Evolutionary conservation across 2,797 vertebrate genomes (phyloP), one percentile per base, ranked within the genome.

Genomic region (Gadopsis marmoratus): DNA sequence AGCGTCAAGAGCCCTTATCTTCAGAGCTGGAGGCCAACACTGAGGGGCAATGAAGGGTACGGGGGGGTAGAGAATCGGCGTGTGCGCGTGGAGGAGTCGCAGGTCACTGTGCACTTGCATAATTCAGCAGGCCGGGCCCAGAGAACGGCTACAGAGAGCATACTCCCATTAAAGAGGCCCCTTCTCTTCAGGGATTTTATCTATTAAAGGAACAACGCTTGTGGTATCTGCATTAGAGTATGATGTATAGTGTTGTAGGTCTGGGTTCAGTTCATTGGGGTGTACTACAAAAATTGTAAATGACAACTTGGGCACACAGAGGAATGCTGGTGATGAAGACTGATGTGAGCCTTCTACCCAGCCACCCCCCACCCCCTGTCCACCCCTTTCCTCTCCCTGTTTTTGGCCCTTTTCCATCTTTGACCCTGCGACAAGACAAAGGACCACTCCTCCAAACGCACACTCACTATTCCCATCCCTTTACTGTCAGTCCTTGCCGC

Each of bases 1-100:
- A 70, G 88, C 84, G 76, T 94, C 90, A 92, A 92, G 89, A 93
- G 89, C 80, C 78, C 85, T 94, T 93, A 89, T 93, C 86, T 89
- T 89, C 73, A 90, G 81, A 89, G 76, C 81, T 76, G 67, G 90
- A 91, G 85, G 87, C 91, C 84, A 80, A 85, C 81, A 59, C 80
- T 66, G 78, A 79, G 76, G 86, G 64, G 48, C 74, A 83, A 47
- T 76, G 74, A 85, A 84, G 80, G 79, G 71, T 81, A 74, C 41
- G 62, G 64, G 82, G 74, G 81, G 74, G 64, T 43, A 47, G 48
- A 81, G 80, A 67, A 76, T 3, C 29, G 56, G 60, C 71, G 77
- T 54, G 11, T 26, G 71, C 48, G 66, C 76, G 68, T 45, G 69
- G 59, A 74, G 74, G 70, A 75, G 84, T 55, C 4, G 56, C 76